Conservation (phyloP, 2,113 vertebrate species). For the Lasiurus borealis region DNA sequence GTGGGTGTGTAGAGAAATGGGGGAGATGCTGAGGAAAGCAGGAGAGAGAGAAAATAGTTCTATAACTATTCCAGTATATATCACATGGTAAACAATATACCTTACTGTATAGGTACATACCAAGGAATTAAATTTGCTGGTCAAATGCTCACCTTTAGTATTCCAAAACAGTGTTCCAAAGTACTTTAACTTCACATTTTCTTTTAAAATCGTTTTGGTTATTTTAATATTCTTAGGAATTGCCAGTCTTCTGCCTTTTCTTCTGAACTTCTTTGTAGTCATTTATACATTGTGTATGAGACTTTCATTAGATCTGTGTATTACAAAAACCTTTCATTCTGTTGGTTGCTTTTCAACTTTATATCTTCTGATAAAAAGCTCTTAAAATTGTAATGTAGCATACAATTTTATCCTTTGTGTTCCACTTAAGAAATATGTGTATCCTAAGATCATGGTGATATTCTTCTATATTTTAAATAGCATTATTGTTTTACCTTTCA, state of each 20-base stretch:
- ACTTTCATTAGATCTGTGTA: neutral
- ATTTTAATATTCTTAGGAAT: neutral
- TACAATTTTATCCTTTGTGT: neutral
- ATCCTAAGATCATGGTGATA: slow-evolving; percentile 33
- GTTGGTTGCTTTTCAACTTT: neutral
- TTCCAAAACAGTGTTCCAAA: neutral
- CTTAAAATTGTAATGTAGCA: neutral
- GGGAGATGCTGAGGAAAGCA: neutral
- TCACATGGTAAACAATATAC: neutral
- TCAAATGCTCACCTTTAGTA: slow-evolving; percentile 9
- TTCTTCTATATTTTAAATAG: neutral
- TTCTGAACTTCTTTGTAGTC: neutral
- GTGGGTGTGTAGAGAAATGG: neutral
- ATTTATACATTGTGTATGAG: slow-evolving; percentile 2
- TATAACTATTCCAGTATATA: neutral
- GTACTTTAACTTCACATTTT: neutral
- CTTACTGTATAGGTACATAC: neutral
- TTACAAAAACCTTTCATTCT: neutral
- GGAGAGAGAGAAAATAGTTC: neutral
- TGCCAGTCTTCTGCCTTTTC: neutral
- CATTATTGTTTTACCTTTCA: slow-evolving; percentile 27
- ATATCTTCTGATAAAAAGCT: neutral
- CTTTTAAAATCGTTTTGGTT: neutral
- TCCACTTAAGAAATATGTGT: neutral
- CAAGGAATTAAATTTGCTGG: slow-evolving; percentile 6